These are phyloP conservation scores for Pogoniulus pusillus DNA, from an alignment of 2,797 vertebrate genomes.

Conservation along the genomic window DNA sequence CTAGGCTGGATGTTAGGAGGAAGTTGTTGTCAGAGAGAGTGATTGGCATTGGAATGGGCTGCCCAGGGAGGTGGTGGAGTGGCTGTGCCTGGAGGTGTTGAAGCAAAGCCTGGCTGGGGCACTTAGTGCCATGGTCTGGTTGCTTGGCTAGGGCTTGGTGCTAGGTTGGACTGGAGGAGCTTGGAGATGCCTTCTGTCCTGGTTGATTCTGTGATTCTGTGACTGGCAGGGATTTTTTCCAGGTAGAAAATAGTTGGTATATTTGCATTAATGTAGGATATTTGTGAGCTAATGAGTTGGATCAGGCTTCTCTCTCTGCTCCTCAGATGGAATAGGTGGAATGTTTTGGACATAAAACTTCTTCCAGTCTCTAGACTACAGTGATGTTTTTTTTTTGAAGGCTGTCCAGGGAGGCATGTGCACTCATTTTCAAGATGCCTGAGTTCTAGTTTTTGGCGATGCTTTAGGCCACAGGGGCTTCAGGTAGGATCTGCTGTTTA, in stretches of 20 bases:
- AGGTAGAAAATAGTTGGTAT: not conserved
- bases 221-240: fast-evolving
- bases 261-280: not conserved
- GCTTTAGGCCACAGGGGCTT: not conserved
- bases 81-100: no score
- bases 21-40: no score
- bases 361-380: not conserved
- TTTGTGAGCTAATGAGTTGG: not conserved
- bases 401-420: fast-evolving
- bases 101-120: no score
- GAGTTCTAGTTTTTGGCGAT: not conserved
- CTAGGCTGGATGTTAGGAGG: no score
- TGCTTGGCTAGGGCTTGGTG: no score
- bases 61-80: no score
- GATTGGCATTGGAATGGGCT: no score
- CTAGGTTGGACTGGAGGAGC: no score
- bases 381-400: not conserved
- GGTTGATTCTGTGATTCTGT: no score
- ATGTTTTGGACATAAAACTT: not conserved
- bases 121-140: no score
- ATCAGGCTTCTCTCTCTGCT: not conserved
- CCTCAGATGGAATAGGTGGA: not conserved
- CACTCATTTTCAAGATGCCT: fast-evolving
- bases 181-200: no score
- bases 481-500: not conserved